Base-by-base conservation (phyloP, 2,797 vertebrate species). In the Pseudochaenichthys georgianus region DNA sequence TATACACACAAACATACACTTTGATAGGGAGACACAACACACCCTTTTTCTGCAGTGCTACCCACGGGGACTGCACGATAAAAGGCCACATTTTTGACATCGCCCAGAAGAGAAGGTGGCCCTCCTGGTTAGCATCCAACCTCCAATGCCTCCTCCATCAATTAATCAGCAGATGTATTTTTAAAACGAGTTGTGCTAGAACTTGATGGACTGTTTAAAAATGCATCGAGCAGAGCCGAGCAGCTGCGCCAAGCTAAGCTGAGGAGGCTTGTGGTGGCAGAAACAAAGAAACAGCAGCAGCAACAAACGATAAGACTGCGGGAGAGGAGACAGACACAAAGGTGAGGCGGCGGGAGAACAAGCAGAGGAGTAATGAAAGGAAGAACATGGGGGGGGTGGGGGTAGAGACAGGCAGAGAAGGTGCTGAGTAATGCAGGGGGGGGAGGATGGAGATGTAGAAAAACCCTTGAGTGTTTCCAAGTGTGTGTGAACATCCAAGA, bases 141-240 rank as follows among this genome's bases (percentile, higher is more conserved):
- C 88, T 64, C 82, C 73, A 47, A 77, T 72, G 76, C 83, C 81
- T 89, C 83, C 77, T 52, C 77, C 88, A 95, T 95, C 88, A 95
- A 95, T 95, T 94, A 95, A 95, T 95, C 88, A 95, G 90, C 79
- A 88, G 88, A 88, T 93, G 90, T 95, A 94, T 95, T 95, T 95
- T 95, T 95, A 94, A 93, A 94, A 92, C 89, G 84, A 91, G 74
- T 92, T 87, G 92, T 78, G 78, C 92, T 91, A 87, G 89, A 90
- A 93, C 92, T 94, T 89, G 93, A 94, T 94, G 94, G 93, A 92
- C 82, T 94, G 83, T 92, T 95, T 91, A 95, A 95, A 95, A 93
- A 95, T 95, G 92, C 89, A 95, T 91, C 53, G 80, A 77, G 87
- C 86, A 80, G 89, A 86, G 86, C 53, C 54, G 84, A 87, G 81